These are phyloP conservation scores for Synanthedon myopaeformis DNA, from an alignment of 2,888 invertebrate species.

Conservation along the genomic window DNA sequence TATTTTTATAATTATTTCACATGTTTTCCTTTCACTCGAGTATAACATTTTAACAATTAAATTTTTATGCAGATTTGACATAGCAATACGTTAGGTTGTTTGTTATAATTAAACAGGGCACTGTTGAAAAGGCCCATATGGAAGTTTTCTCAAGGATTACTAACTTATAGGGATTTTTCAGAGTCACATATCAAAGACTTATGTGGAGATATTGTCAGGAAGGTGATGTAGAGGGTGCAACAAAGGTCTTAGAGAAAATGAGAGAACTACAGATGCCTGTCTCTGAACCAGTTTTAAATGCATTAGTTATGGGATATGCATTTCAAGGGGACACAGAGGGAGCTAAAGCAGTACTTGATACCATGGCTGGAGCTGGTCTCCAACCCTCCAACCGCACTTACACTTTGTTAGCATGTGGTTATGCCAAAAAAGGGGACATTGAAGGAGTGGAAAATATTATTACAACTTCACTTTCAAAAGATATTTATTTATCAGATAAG, in stretches of 20 bases:
- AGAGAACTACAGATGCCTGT: constrained; percentile 82
- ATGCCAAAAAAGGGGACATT: constrained; percentile 83
- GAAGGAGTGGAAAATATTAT: constrained; percentile 70
- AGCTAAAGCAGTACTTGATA: constrained; percentile 81
- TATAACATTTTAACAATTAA: no score
- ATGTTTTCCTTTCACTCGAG: no score
- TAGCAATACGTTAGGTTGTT: no score
- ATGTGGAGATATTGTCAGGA: constrained; percentile 85
- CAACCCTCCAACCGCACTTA: constrained; percentile 84
- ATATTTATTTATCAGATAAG: constrained; percentile 76
- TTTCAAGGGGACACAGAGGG: constrained; percentile 84
- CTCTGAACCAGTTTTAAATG: constrained; percentile 85
- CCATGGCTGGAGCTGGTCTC: constrained; percentile 84
- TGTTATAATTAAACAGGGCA: no score
- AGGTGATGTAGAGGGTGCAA: constrained; percentile 89
- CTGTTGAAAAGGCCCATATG: no score
- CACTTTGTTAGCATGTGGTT: constrained; percentile 79
- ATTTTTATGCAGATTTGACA: no score
- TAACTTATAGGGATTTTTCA: constrained; percentile 9
- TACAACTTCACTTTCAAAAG: constrained; percentile 73
- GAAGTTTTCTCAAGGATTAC: no score
- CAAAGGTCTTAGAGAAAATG: constrained; percentile 87
- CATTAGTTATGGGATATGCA: constrained; percentile 87
- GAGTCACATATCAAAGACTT: constrained; percentile 86
- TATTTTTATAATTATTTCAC: no score